These are phyloP conservation scores for Erpornis zantholeuca DNA, from an alignment of 2,113 vertebrate genomes.

Conservation along the genomic window DNA sequence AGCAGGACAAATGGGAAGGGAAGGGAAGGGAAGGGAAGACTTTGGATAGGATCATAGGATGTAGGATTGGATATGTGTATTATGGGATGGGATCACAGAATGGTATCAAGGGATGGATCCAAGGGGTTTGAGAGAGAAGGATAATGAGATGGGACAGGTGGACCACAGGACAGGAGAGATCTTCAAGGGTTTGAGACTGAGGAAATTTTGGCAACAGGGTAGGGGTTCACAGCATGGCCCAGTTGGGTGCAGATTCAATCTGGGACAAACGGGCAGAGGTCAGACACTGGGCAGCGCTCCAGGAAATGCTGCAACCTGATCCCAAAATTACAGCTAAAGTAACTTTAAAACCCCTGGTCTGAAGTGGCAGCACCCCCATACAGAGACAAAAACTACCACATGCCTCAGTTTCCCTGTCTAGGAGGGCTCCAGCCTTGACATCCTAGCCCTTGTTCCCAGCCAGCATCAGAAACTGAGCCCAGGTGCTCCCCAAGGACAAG, in stretches of 20 bases:
- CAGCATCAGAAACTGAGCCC: not conserved
- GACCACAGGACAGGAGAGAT: not conserved
- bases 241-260: accelerated
- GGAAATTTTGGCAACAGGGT: not conserved
- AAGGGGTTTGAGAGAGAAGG: not conserved
- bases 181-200: not conserved
- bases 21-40: no score
- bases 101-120: not conserved
- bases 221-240: not conserved
- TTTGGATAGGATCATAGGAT: not conserved
- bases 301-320: not conserved
- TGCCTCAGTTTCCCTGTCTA: not conserved
- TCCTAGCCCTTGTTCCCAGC: not conserved
- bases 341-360: not conserved
- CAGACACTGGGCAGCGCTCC: not conserved
- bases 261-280: not conserved
- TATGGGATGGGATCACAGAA: not conserved
- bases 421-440: not conserved
- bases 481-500: not conserved
- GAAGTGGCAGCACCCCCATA: not conserved
- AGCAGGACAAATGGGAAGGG: not conserved
- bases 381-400: accelerated
- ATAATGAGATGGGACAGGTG: not conserved
- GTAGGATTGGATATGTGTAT: not conserved
- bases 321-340: not conserved